Conservation (phyloP, 2,888 invertebrate genomes). For the Stictocephala bisonia region DNA sequence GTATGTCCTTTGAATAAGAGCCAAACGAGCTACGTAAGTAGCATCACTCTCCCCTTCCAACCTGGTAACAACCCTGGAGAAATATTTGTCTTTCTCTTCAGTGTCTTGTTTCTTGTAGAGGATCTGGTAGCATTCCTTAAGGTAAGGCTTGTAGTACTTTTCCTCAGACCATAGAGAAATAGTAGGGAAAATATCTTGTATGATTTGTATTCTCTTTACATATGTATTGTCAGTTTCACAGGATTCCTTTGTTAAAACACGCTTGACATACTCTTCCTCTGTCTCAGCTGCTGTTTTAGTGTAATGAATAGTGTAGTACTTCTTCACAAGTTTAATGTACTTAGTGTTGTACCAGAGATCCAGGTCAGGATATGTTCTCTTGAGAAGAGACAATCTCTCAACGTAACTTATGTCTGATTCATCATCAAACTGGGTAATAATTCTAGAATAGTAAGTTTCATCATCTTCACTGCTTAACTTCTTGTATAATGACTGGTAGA, state of each 20-base stretch:
- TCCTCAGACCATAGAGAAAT: conserved; percentile 10
- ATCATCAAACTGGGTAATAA: neutral
- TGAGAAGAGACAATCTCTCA: neutral
- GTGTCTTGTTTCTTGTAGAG: neutral
- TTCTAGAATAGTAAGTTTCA: neutral
- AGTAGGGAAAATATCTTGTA: conserved; percentile 1
- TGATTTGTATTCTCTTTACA: neutral
- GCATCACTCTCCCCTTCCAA: neutral
- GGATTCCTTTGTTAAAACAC: conserved; percentile 8
- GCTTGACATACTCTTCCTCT: neutral
- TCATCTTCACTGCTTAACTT: neutral
- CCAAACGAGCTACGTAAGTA: neutral
- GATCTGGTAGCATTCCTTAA: neutral
- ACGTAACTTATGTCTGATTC: neutral
- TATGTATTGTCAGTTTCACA: conserved; percentile 13
- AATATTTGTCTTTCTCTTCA: neutral
- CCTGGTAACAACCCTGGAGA: neutral
- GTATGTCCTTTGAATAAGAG: neutral
- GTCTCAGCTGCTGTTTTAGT: conserved; percentile 3
- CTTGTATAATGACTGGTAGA: neutral
- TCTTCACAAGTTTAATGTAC: neutral
- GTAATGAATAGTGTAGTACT: neutral
- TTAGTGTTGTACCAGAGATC: conserved; percentile 15
- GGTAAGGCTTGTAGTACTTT: conserved; percentile 6
- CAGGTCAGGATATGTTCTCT: neutral